Conservation (phyloP, 2,888 invertebrate genomes). For the Epsilonema sp. region DNA sequence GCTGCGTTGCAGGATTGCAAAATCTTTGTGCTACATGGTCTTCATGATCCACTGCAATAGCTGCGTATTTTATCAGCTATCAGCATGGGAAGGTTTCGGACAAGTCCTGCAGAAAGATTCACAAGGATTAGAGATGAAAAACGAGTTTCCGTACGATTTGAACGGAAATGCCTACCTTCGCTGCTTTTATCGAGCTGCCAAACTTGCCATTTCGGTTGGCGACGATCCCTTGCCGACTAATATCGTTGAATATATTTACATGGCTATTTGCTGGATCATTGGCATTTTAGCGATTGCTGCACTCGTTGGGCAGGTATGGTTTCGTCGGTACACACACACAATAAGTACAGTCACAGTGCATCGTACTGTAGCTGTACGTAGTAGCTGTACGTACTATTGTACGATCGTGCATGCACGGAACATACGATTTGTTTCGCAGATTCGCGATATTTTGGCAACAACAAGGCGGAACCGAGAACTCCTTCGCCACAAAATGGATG, state of each 20-base stretch:
- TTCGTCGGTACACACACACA: too few species aligned
- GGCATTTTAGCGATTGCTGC: conserved; percentile 88
- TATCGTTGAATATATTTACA: conserved; percentile 62
- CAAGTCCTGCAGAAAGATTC: too few species aligned
- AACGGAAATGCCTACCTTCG: conserved; percentile 34
- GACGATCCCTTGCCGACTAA: conserved; percentile 59
- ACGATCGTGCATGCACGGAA: too few species aligned
- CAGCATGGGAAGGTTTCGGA: conserved; percentile 60
- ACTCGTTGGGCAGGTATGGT: conserved; percentile 54
- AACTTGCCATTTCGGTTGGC: conserved; percentile 82
- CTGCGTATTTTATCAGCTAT: conserved; percentile 75
- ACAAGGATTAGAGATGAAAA: conserved; percentile 39
- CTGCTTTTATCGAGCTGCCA: conserved; percentile 86
- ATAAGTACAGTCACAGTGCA: too few species aligned
- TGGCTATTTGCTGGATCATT: conserved; percentile 82
- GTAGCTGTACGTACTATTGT: too few species aligned
- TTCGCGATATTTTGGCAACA: conserved; percentile 68
- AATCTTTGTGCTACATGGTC: conserved; percentile 74
- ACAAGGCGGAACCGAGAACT: conserved; percentile 38
- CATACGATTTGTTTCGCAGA: too few species aligned
- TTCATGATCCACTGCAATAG: conserved; percentile 81
- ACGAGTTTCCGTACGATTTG: neutral
- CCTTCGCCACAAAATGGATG: conserved; percentile 64
- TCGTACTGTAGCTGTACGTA: too few species aligned
- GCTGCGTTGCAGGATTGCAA: conserved; percentile 57